These are phyloP conservation scores for Chiridota heheva DNA, from an alignment of 35 echinoderm and acorn worm genomes.

Conservation along the genomic window DNA sequence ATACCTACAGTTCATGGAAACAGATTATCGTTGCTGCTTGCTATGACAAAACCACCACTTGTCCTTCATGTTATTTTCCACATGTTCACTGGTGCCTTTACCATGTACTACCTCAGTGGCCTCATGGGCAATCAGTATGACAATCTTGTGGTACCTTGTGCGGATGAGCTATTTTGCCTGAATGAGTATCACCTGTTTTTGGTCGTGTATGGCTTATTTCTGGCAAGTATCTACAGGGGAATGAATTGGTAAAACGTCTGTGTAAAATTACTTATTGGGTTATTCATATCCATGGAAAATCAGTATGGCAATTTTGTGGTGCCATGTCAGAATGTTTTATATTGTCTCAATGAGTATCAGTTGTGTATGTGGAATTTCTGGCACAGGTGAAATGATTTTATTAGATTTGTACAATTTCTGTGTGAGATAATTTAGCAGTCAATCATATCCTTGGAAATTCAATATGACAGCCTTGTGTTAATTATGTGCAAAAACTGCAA, in stretches of 20 bases:
- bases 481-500: too few species aligned
- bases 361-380: neutral
- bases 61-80: conserved; percentile 54
- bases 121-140: conserved; percentile 39
- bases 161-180: conserved; percentile 15
- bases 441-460: too few species aligned
- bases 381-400: neutral
- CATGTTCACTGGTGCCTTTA: conserved; percentile 44
- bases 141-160: conserved; percentile 28
- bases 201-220: conserved; percentile 68
- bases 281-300: neutral
- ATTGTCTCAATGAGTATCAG: neutral
- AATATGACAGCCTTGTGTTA: too few species aligned
- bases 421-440: too few species aligned
- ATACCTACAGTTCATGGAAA: conserved; percentile 53
- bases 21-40: conserved; percentile 69
- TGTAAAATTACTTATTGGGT: neutral
- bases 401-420: neutral
- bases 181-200: conserved; percentile 72
- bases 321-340: neutral
- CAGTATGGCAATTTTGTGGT: too few species aligned
- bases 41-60: conserved; percentile 37
- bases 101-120: conserved; percentile 42
- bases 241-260: neutral
- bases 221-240: conserved; percentile 42